Evolutionary conservation across 35 echinoderm and acorn worm genomes (phyloP).

Genomic region (Nesometra sesokonis): DNA sequence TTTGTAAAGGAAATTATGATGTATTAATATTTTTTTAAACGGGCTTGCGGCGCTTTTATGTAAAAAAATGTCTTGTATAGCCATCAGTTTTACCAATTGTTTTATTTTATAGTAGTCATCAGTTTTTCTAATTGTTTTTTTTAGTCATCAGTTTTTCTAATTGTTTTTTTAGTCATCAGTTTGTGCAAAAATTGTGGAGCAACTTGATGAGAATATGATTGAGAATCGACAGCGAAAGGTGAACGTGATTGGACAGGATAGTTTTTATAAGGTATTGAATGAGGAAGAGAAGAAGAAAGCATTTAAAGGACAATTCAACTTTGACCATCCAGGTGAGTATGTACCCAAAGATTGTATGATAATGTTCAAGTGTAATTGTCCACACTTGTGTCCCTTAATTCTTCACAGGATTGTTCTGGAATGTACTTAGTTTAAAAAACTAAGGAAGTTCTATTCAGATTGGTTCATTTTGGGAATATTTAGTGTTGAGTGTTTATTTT

Average conservation of each 20-base stretch:
- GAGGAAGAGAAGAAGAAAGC: slow-evolving; percentile 37
- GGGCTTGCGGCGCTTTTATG: too few relatives aligned
- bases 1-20: too few relatives aligned
- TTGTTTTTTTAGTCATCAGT: slow-evolving; percentile 77
- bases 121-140: too few relatives aligned
- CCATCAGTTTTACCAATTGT: too few relatives aligned
- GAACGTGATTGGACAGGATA: slow-evolving; percentile 62
- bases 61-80: too few relatives aligned
- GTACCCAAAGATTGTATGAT: neutral
- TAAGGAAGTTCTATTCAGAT: too few relatives aligned
- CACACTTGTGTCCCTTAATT: neutral
- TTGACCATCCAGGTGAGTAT: slow-evolving; percentile 92
- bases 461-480: too few relatives aligned
- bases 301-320: slow-evolving; percentile 63
- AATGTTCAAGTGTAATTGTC: neutral
- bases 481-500: too few relatives aligned
- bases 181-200: slow-evolving; percentile 81
- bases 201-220: slow-evolving; percentile 43
- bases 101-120: too few relatives aligned
- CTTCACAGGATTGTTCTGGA: neutral
- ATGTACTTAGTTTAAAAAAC: neutral
- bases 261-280: slow-evolving; percentile 68
- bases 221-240: slow-evolving; percentile 49
- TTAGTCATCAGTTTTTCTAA: too few relatives aligned
- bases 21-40: too few relatives aligned